phyloP scores from a whole-genome alignment of 2,113 vertebrate genomes.

The Oreochromis spilurus region DNA sequence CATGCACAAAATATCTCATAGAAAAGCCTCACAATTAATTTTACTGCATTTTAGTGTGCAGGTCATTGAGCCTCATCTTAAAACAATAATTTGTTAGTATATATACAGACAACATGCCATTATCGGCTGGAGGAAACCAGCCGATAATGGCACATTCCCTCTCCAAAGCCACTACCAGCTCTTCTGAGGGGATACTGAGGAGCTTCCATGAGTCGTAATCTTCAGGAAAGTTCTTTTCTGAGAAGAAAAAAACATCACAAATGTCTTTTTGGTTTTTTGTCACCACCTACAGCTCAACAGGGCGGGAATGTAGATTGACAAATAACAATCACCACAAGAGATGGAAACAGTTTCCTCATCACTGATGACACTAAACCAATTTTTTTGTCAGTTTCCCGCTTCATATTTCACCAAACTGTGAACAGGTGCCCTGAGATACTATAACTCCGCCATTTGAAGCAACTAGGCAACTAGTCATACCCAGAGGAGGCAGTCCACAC shows the following conservation, averaged over 20 bases:
- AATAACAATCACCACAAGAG: not conserved
- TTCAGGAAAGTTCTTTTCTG: not conserved
- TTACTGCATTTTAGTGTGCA: not conserved
- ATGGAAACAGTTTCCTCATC: not conserved
- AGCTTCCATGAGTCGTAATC: not conserved
- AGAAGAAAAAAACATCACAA: not conserved
- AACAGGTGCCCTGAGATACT: not conserved
- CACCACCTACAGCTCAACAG: not conserved
- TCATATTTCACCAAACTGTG: accelerated
- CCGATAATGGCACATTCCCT: no score
- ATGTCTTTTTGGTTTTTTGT: not conserved
- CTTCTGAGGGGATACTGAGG: not conserved
- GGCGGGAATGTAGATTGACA: not conserved
- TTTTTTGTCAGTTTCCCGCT: not conserved
- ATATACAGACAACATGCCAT: not conserved
- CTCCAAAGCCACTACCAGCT: not conserved
- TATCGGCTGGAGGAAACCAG: not conserved
- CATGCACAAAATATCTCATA: not conserved
- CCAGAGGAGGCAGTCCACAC: not conserved
- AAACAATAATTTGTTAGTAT: not conserved
- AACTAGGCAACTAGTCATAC: not conserved
- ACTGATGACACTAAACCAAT: not conserved
- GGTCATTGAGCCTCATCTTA: not conserved
- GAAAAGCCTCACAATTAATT: not conserved
- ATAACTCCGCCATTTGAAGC: not conserved